Percentiles rank a stretch among this genome's conserved stretches.
These are phyloP conservation scores for Sitobion miscanthi DNA, from an alignment of 1,140 invertebrate species.

Conservation along the genomic window DNA sequence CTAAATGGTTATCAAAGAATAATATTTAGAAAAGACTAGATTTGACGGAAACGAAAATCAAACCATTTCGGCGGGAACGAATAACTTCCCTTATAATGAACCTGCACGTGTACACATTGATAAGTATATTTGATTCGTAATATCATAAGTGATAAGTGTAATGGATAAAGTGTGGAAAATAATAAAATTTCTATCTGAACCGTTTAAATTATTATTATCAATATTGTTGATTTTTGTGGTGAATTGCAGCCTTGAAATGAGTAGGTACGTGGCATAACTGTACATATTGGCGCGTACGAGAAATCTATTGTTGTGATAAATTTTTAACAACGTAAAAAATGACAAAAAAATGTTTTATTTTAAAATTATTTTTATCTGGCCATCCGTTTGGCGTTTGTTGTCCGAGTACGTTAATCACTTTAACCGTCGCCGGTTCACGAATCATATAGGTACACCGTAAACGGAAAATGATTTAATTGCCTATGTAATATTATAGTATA, in stretches of 20 bases:
- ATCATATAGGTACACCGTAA: background rate
- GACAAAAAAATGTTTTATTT: background rate
- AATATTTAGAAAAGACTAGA: background rate
- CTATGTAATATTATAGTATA: background rate
- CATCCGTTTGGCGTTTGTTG: background rate
- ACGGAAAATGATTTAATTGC: slow-evolving; percentile 11
- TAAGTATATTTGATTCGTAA: background rate
- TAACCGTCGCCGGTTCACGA: background rate
- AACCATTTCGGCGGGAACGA: background rate
- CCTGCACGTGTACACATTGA: background rate
- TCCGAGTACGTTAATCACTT: background rate
- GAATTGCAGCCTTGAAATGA: background rate
- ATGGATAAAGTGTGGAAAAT: background rate
- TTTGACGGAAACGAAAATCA: background rate
- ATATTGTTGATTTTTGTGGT: background rate
- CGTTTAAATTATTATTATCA: background rate
- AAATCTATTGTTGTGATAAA: background rate
- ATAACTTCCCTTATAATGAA: background rate
- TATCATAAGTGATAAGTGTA: background rate
- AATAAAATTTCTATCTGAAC: background rate
- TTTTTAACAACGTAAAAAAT: background rate
- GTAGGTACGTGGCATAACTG: background rate
- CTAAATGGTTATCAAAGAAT: too few species aligned
- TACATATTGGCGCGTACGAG: background rate
- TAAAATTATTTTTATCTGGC: background rate